Conservation (phyloP, 2,113 vertebrate species). For the Neolamprologus hecqui region DNA sequence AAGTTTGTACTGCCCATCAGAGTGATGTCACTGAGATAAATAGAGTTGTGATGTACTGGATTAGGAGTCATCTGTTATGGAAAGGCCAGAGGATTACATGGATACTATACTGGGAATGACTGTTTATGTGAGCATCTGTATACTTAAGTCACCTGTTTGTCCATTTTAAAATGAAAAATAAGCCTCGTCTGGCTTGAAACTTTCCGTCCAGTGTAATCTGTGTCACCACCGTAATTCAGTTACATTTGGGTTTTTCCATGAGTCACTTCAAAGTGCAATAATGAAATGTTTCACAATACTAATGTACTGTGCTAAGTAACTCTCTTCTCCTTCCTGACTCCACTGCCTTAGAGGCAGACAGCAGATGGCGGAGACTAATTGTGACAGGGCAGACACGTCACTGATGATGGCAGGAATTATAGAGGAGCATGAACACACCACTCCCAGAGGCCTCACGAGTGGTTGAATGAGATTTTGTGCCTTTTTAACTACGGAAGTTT, state of each 20-base stretch:
- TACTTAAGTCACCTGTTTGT: neutral
- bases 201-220: neutral
- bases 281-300: neutral
- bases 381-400: neutral
- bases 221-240: neutral
- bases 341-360: constrained; percentile 6
- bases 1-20: neutral
- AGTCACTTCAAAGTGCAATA: neutral
- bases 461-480: neutral
- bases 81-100: constrained; percentile 31
- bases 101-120: constrained; percentile 23
- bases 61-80: constrained; percentile 34
- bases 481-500: neutral
- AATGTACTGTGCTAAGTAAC: neutral
- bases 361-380: constrained; percentile 35
- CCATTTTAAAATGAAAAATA: neutral
- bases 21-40: constrained; percentile 34
- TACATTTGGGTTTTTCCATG: neutral
- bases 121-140: neutral
- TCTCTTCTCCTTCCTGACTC: neutral
- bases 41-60: constrained; percentile 21
- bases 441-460: neutral
- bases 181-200: neutral
- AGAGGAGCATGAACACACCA: neutral
- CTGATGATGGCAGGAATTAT: constrained; percentile 11